Conservation (phyloP, 2,888 invertebrate species). For the Agrotis segetum region DNA sequence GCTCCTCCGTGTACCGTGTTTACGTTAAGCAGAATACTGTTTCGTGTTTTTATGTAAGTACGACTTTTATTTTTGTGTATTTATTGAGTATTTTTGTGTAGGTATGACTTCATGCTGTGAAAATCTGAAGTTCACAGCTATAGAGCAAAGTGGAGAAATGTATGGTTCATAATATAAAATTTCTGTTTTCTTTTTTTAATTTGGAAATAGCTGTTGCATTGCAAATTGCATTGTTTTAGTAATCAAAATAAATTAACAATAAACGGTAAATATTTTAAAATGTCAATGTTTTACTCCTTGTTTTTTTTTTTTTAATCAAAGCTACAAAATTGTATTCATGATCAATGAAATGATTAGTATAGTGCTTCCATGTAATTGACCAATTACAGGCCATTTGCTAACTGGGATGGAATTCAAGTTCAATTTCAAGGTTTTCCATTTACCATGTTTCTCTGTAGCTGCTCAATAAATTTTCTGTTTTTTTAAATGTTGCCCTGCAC, state of each 20-base stretch:
- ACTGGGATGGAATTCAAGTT: conserved; percentile 20
- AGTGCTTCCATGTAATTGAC: not conserved
- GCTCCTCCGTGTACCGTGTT: conserved; percentile 27
- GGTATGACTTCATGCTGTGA: too few species aligned
- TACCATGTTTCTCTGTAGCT: not conserved
- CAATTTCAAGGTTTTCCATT: conserved; percentile 36
- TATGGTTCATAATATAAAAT: too few species aligned
- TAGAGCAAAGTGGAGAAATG: not conserved
- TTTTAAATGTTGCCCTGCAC: too few species aligned
- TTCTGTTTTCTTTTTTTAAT: not conserved
- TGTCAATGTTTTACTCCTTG: too few species aligned
- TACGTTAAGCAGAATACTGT: not conserved
- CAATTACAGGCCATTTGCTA: conserved; percentile 1
- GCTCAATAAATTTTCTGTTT: not conserved
- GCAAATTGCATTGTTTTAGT: not conserved
- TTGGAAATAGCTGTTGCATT: too few species aligned
- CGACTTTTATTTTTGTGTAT: not conserved
- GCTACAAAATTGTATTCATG: too few species aligned
- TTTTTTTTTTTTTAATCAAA: too few species aligned
- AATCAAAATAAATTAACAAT: not conserved
- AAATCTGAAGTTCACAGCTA: too few species aligned
- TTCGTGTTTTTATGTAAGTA: conserved; percentile 49
- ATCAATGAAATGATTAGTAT: not conserved
- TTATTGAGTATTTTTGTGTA: conserved; percentile 4
- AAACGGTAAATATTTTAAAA: too few species aligned